These are phyloP conservation scores for Patella depressa DNA, from an alignment of 2,888 invertebrate genomes.

Conservation along the genomic window DNA sequence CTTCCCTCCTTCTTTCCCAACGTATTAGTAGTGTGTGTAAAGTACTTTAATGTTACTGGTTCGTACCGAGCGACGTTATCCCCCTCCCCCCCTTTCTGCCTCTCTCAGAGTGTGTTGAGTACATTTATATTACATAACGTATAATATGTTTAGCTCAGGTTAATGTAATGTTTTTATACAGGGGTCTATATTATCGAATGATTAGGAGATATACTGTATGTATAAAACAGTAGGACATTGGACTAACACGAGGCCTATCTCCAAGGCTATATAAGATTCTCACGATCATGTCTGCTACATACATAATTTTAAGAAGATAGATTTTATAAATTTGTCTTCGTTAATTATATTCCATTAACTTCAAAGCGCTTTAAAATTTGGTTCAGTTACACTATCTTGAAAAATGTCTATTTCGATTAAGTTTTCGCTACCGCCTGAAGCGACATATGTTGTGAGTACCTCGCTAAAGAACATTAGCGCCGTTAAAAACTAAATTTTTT, in stretches of 20 bases:
- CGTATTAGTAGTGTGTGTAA: conserved; percentile 13
- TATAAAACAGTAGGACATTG: neutral
- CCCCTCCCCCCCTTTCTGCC: neutral
- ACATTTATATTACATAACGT: no score
- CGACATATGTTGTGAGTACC: neutral
- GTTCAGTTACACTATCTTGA: neutral
- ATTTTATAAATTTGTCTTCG: conserved; percentile 1
- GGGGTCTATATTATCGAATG: neutral
- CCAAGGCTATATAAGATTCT: neutral
- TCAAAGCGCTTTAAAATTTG: conserved; percentile 1
- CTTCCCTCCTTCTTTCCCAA: neutral
- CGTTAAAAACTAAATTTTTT: neutral
- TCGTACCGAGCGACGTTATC: neutral
- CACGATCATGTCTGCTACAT: neutral
- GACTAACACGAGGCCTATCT: neutral
- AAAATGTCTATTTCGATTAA: neutral
- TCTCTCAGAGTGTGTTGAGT: no score
- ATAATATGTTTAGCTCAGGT: no score
- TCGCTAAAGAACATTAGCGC: neutral
- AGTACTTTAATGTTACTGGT: neutral
- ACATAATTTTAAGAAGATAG: conserved; percentile 3
- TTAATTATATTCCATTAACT: neutral
- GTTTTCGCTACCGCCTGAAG: neutral
- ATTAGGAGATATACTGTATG: neutral
- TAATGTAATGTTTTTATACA: no score